Base-by-base conservation (phyloP, 2,113 vertebrate species). In the Vombatus ursinus region DNA sequence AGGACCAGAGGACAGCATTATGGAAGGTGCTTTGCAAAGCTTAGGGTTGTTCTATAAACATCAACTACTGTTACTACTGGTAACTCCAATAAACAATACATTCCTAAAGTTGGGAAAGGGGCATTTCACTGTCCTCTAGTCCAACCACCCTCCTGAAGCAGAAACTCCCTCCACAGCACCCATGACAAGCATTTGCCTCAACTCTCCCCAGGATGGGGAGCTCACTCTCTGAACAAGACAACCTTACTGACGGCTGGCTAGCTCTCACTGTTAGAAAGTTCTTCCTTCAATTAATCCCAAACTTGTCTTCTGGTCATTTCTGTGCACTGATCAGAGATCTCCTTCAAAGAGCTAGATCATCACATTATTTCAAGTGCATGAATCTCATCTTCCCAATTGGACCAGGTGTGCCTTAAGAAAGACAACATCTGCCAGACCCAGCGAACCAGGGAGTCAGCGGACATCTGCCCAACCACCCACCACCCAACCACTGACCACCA, bases 1-100 rank as follows among this genome's bases (percentile, higher is more conserved):
- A 9, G 53, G 53, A 22, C 28, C 24, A 19, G 89, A 48, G 50
- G 3, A 0, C 5, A 3, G 22, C 0, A 8, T 44, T 44, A 0
- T 0, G 22, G 16, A 53, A 31, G 9, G 90, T 7, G 22, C n/a
- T n/a, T 0, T 57, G 84, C 31, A 3, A 84, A 77, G 37, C n/a
- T 84, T 22, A 44, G 14, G 26, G 14, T n/a, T n/a, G 31, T 19
- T n/a, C 61, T 84, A 22, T n/a, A 84, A 77, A 84, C 19, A 84
- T 44, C 68, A 84, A 22, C n/a, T 84, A 37, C 1, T 1, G 0
- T 84, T 84, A 22, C n/a, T 84, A 44, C n/a, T 22, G n/a, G 68
- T n/a, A 77, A 77, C 12, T 84, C 37, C n/a, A 16, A 84, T 44
- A 77, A 77, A n/a, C 16, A n/a, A 77, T 44, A 19, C 68, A n/a